Evolutionary conservation across 2,797 vertebrate genomes (phyloP).

Genomic region (Clarias fuscus): DNA sequence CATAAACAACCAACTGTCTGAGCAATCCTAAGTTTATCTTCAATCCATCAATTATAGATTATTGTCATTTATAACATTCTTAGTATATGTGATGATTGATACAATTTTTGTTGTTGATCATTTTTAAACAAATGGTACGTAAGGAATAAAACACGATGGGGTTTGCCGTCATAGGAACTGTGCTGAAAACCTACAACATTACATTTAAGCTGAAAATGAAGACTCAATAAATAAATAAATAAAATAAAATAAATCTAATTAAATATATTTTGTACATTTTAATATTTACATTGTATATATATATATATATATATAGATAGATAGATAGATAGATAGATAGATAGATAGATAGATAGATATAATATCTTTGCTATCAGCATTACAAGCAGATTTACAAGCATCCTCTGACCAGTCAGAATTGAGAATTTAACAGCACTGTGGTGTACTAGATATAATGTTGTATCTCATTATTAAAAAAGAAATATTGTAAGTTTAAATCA

Average conservation of each 20-base stretch:
- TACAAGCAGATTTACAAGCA: neutral
- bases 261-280: too few relatives aligned
- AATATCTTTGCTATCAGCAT: neutral
- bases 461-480: neutral
- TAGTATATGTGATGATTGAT: neutral
- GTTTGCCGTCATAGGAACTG: neutral
- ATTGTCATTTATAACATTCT: neutral
- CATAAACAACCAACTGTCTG: conserved; percentile 11
- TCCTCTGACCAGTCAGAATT: neutral
- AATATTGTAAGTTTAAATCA: neutral
- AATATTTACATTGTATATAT: too few relatives aligned
- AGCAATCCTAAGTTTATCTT: neutral
- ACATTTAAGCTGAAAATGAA: neutral
- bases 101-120: neutral
- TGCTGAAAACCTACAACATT: neutral
- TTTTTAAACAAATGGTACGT: neutral
- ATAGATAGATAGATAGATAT: neutral
- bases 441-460: neutral
- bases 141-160: neutral
- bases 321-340: too few relatives aligned
- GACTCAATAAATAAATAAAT: neutral
- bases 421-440: neutral
- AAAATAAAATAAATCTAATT: too few relatives aligned
- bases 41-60: neutral
- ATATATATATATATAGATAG: too few relatives aligned